Percentiles rank a stretch among this genome's conserved stretches.
These are phyloP conservation scores for Cinclus cinclus DNA, from an alignment of 2,113 vertebrate genomes.

Conservation along the genomic window DNA sequence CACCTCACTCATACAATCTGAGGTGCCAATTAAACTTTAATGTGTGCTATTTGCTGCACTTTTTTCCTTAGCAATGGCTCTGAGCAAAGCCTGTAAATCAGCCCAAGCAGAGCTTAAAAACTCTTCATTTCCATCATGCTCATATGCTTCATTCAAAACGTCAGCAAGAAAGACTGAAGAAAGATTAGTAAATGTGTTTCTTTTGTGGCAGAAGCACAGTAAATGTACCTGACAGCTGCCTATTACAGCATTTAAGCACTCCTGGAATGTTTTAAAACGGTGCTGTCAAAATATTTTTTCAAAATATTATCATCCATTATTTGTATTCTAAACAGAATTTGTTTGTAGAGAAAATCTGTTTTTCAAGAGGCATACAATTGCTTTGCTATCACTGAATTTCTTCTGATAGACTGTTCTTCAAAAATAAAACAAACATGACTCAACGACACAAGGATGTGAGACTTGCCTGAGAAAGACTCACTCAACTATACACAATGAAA, in stretches of 20 bases:
- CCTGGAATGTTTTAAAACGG: conserved; percentile 2
- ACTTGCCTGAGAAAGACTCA: background rate
- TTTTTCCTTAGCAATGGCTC: background rate
- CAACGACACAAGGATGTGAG: background rate
- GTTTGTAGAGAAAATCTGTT: conserved; percentile 28
- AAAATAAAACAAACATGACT: background rate
- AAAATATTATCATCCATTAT: conserved; percentile 39
- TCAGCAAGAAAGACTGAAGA: background rate
- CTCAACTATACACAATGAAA: background rate
- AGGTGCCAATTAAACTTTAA: conserved; percentile 13
- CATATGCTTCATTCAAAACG: background rate
- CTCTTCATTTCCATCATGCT: background rate
- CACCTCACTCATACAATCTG: background rate
- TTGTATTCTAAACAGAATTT: conserved; percentile 32
- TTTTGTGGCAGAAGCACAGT: conserved; percentile 19
- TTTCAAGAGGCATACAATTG: background rate
- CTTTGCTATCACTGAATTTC: background rate
- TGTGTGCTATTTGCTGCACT: background rate
- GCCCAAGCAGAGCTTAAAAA: conserved; percentile 4
- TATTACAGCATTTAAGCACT: conserved; percentile 17
- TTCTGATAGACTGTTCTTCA: background rate
- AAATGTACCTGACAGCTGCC: conserved; percentile 53
- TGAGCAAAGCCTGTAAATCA: background rate
- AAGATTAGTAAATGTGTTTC: conserved; percentile 38
- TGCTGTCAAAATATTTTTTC: conserved; percentile 56